Evolutionary conservation across 1,140 invertebrate genomes (phyloP).

Genomic region (Hypsibius dujardini): DNA sequence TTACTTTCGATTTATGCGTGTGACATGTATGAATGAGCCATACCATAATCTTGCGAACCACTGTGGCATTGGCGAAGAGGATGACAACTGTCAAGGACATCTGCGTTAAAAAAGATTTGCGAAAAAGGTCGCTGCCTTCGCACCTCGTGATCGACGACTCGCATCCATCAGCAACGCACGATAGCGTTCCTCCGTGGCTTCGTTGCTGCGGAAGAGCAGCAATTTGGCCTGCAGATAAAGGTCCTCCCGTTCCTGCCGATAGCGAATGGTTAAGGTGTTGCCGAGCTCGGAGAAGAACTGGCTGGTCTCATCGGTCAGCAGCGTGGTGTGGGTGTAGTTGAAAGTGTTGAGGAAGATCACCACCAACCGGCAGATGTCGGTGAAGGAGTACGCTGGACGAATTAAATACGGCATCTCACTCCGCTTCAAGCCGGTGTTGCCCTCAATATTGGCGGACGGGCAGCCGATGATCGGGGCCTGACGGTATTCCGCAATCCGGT

Average conservation of each 20-base stretch:
- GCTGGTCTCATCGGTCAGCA: background rate
- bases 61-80: background rate
- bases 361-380: background rate
- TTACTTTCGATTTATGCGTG: too few relatives aligned
- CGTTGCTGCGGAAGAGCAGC: background rate
- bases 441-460: too few relatives aligned
- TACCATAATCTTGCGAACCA: constrained; percentile 6
- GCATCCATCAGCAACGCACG: background rate
- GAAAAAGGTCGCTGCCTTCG: too few relatives aligned
- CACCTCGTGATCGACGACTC: too few relatives aligned
- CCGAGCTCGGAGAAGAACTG: background rate
- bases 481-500: too few relatives aligned
- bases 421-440: too few relatives aligned
- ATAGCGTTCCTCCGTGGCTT: background rate
- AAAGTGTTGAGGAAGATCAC: background rate
- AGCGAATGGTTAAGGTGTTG: background rate
- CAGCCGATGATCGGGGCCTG: too few relatives aligned
- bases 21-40: background rate
- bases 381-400: background rate
- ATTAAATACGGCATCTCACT: too few relatives aligned
- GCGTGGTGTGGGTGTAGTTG: background rate
- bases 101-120: too few relatives aligned
- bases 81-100: background rate
- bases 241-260: background rate
- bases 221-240: background rate